phyloP scores from a whole-genome alignment of 1,140 invertebrate genomes.

The Drosophila nigromelanica region DNA sequence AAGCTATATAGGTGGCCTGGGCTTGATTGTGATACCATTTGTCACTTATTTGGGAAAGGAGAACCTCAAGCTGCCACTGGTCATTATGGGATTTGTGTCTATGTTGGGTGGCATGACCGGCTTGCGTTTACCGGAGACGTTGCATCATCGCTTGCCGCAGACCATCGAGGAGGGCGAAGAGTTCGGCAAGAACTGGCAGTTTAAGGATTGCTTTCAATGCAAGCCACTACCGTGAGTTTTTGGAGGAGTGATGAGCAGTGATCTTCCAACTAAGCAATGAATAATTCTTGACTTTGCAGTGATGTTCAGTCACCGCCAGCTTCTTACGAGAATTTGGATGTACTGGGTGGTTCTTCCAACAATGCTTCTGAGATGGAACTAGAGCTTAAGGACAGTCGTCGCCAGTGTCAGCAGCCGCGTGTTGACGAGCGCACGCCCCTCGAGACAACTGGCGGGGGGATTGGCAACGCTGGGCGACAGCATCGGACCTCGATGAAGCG shows the following conservation, averaged over 20 bases:
- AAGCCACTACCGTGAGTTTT: conserved; percentile 86
- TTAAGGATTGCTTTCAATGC: conserved; percentile 89
- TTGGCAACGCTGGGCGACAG: conserved; percentile 45
- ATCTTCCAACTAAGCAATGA: not conserved
- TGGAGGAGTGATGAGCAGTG: too few relatives aligned
- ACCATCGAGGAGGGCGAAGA: conserved; percentile 94
- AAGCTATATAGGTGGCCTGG: conserved; percentile 93
- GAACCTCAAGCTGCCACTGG: conserved; percentile 91
- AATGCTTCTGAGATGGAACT: conserved; percentile 65
- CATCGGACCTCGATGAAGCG: conserved; percentile 86
- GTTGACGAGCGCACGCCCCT: conserved; percentile 84
- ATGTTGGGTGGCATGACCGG: conserved; percentile 91
- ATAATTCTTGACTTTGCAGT: conserved; percentile 18
- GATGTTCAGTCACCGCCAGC: conserved; percentile 74
- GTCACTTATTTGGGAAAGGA: conserved; percentile 94
- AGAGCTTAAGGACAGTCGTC: conserved; percentile 57
- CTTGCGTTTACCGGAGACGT: conserved; percentile 91
- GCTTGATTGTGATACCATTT: conserved; percentile 94
- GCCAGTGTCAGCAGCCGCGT: conserved; percentile 31
- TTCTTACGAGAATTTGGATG: conserved; percentile 87
- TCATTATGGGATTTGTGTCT: conserved; percentile 91
- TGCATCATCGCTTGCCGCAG: conserved; percentile 91
- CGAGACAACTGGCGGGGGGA: conserved; percentile 50
- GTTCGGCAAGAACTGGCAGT: conserved; percentile 93
- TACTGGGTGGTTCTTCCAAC: conserved; percentile 84